These are phyloP conservation scores for Acleris emargana DNA, from an alignment of 2,888 invertebrate genomes.

Conservation along the genomic window DNA sequence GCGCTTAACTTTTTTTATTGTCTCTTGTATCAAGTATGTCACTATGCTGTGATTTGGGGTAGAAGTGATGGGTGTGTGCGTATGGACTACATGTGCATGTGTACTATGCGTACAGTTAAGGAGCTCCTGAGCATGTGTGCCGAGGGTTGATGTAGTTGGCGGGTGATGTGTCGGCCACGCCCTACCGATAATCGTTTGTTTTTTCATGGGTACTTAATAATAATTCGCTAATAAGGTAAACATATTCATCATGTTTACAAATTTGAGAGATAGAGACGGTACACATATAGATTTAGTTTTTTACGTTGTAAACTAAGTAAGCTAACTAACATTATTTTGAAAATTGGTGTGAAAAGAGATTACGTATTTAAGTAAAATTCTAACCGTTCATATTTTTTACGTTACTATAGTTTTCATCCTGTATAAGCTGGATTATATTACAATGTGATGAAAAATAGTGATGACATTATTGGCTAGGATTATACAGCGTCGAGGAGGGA, in stretches of 20 bases:
- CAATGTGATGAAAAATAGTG: conserved; percentile 33
- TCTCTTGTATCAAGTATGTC: conserved; percentile 46
- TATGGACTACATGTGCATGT: conserved; percentile 36
- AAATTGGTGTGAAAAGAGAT: no score
- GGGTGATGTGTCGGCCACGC: conserved; percentile 69
- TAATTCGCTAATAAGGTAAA: conserved; percentile 5
- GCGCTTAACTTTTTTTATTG: conserved; percentile 74
- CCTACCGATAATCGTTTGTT: conserved; percentile 69
- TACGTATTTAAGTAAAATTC: no score
- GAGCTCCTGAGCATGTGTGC: conserved; percentile 37
- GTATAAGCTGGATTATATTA: conserved; percentile 10
- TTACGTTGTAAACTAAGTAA: no score
- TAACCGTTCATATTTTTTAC: not conserved
- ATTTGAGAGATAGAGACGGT: not conserved
- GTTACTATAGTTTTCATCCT: not conserved
- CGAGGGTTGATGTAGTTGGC: conserved; percentile 66
- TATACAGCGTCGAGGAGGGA: conserved; percentile 28
- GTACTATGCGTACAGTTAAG: conserved; percentile 44
- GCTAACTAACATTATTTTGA: no score
- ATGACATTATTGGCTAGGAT: conserved; percentile 33
- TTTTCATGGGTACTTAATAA: conserved; percentile 52
- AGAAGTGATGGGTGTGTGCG: conserved; percentile 43
- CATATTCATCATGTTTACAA: not conserved
- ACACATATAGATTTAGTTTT: not conserved
- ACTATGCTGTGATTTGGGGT: conserved; percentile 46